These are phyloP conservation scores for Apotomis turbidana DNA, from an alignment of 2,888 invertebrate genomes.

Conservation along the genomic window DNA sequence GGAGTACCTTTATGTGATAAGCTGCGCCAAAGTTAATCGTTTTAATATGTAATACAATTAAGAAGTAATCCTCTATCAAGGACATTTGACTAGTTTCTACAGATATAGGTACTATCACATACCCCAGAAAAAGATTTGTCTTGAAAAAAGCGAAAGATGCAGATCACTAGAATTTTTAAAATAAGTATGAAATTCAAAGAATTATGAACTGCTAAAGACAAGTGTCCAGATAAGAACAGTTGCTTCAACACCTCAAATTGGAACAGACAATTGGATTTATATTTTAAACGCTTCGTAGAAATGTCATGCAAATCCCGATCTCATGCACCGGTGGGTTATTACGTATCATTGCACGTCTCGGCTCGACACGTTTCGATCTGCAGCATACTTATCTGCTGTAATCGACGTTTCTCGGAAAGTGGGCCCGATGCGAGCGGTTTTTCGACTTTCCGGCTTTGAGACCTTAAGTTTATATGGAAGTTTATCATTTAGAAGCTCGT, in stretches of 20 bases:
- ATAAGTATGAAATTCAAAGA: neutral
- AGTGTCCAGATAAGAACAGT: neutral
- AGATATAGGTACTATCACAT: neutral
- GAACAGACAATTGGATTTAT: constrained; percentile 11
- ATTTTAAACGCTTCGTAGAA: constrained; percentile 17
- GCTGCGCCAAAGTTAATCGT: neutral
- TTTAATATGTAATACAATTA: neutral
- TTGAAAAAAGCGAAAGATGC: neutral
- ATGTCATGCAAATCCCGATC: constrained; percentile 35
- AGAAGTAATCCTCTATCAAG: neutral
- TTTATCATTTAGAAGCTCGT: too few species aligned
- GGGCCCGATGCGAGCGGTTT: constrained; percentile 4
- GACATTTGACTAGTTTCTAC: neutral
- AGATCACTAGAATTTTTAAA: neutral
- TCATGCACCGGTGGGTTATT: constrained; percentile 46
- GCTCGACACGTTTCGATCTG: constrained; percentile 35
- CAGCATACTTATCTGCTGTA: constrained; percentile 31
- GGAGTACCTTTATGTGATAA: neutral
- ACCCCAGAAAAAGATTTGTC: too few species aligned
- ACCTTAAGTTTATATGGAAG: neutral
- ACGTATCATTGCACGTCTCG: constrained; percentile 47
- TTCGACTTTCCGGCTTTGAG: constrained; percentile 23
- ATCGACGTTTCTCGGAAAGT: constrained; percentile 35
- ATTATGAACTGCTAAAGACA: neutral
- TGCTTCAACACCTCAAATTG: constrained; percentile 1